Conservation (phyloP, 2,797 vertebrate genomes). For the Epinephelus coioides region DNA sequence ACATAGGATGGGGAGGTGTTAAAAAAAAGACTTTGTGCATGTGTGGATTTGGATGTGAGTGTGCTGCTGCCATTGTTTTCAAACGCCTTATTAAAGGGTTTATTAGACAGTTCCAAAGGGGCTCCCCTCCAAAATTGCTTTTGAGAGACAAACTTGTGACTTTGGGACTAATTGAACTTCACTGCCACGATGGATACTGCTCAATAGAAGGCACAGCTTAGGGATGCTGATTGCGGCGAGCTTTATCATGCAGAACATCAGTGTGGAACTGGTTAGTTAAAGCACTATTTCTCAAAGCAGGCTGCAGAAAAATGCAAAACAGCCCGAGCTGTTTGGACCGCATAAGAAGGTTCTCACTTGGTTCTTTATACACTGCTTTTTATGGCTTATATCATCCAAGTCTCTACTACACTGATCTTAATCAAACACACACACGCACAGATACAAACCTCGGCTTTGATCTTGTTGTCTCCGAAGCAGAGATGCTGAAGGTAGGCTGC, state of each 20-base stretch:
- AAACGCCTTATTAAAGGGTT: conserved; percentile 59
- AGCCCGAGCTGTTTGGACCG: conserved; percentile 12
- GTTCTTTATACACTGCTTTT: background rate
- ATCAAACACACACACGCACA: conserved; percentile 24
- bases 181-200: conserved; percentile 44
- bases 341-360: background rate
- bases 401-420: conserved; percentile 11
- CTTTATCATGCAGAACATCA: conserved; percentile 44
- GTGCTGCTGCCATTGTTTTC: conserved; percentile 32
- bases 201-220: conserved; percentile 43
- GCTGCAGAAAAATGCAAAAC: conserved; percentile 25
- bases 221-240: conserved; percentile 24
- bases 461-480: conserved; percentile 99
- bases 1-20: background rate
- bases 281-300: conserved; percentile 26
- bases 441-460: conserved; percentile 92
- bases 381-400: conserved; percentile 7
- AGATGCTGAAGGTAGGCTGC: conserved; percentile 97
- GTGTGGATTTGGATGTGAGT: conserved; percentile 11
- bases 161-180: conserved; percentile 65
- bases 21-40: conserved; percentile 14
- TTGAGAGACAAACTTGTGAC: conserved; percentile 60
- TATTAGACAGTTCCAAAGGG: conserved; percentile 60
- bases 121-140: conserved; percentile 60
- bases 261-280: conserved; percentile 28